phyloP scores from a whole-genome alignment of 2,888 invertebrate species.

The Drosophila putrida region DNA sequence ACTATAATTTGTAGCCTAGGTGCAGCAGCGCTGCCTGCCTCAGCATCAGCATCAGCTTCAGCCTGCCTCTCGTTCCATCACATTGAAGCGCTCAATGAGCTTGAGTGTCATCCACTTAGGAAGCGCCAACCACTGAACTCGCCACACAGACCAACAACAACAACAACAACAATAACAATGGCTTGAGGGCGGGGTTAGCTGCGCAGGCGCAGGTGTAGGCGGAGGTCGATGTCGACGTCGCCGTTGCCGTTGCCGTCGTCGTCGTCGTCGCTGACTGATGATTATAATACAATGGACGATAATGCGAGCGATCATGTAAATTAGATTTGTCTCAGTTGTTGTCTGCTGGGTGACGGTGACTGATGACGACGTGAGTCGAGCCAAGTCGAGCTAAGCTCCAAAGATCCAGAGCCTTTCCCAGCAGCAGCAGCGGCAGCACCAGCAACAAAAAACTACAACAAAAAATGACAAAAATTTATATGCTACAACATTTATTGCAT shows the following conservation, averaged over 20 bases:
- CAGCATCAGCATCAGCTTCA: slow-evolving; percentile 10
- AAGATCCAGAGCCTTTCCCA: slow-evolving; percentile 33
- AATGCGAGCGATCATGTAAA: slow-evolving; percentile 82
- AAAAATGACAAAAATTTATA: slow-evolving; percentile 27
- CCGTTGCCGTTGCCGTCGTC: slow-evolving; percentile 28
- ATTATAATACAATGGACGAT: slow-evolving; percentile 81
- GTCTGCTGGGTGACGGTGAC: slow-evolving; percentile 24
- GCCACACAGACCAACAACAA: slow-evolving; percentile 48
- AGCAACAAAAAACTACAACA: slow-evolving; percentile 30
- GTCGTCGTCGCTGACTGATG: slow-evolving; percentile 46
- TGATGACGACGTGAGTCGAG: slow-evolving; percentile 19
- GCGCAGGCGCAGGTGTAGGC: slow-evolving; percentile 39
- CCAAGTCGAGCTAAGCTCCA: slow-evolving; percentile 23
- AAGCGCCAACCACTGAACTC: slow-evolving; percentile 79
- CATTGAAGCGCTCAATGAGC: slow-evolving; percentile 70
- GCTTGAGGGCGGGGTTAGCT: slow-evolving; percentile 39
- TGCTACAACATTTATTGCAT: slow-evolving; percentile 63
- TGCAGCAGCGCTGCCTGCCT: slow-evolving; percentile 64
- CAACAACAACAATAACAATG: slow-evolving; percentile 28
- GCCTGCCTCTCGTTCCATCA: slow-evolving; percentile 23
- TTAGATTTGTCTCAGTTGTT: slow-evolving; percentile 80
- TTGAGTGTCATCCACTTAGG: slow-evolving; percentile 80
- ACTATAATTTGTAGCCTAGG: slow-evolving; percentile 66
- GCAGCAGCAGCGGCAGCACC: slow-evolving; percentile 4
- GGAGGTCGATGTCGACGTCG: slow-evolving; percentile 54